Conservation (phyloP, 2,113 vertebrate species). For the Cromileptes altivelis region DNA sequence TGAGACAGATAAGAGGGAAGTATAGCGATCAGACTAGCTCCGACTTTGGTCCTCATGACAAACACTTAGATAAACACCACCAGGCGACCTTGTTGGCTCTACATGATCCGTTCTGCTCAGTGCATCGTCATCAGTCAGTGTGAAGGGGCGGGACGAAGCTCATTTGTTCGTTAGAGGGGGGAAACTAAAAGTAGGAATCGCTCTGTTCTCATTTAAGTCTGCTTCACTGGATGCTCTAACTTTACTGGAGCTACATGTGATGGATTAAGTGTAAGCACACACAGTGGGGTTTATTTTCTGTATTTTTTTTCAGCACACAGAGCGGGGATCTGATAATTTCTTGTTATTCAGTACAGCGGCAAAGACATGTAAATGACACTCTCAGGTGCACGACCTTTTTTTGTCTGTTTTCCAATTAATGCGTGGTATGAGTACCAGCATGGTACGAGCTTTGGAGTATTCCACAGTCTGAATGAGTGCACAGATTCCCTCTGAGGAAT, state of each 20-base stretch:
- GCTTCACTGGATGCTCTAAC: slow-evolving; percentile 48
- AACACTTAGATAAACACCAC: slow-evolving; percentile 12
- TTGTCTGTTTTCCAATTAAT: slow-evolving; percentile 21
- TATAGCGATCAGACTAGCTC: neutral
- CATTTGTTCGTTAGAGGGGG: slow-evolving; percentile 36
- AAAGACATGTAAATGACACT: slow-evolving; percentile 23
- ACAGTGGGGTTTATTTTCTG: slow-evolving; percentile 1
- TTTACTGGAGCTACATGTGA: slow-evolving; percentile 51
- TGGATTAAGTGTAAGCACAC: slow-evolving; percentile 7
- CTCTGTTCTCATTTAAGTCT: slow-evolving; percentile 46
- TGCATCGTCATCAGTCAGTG: slow-evolving; percentile 22
- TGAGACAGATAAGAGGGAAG: slow-evolving; percentile 3
- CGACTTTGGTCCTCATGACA: neutral
- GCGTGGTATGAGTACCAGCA: neutral
- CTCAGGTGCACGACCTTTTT: neutral
- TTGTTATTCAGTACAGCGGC: slow-evolving; percentile 30
- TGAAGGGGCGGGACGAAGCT: neutral
- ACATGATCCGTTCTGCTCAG: slow-evolving; percentile 23
- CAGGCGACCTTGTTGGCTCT: slow-evolving; percentile 6
- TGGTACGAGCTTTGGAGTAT: neutral
- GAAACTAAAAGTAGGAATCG: slow-evolving; percentile 29
- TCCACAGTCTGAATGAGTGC: slow-evolving; percentile 40
- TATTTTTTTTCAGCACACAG: slow-evolving; percentile 33
- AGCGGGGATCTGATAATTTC: slow-evolving; percentile 6
- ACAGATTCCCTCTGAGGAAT: slow-evolving; percentile 44